Conservation (phyloP, 2,888 invertebrate species). For the Seira ritae region DNA sequence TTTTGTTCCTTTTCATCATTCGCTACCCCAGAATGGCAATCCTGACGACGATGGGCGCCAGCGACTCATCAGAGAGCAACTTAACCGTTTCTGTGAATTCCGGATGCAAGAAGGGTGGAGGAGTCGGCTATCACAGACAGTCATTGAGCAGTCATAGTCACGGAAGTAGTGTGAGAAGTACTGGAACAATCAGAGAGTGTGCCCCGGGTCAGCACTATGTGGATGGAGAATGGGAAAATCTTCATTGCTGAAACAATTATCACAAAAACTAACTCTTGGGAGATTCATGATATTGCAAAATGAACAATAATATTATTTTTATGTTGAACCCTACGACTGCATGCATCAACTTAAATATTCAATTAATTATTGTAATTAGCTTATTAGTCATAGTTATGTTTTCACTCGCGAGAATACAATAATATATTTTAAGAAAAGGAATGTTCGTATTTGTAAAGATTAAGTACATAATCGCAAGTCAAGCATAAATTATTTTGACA, state of each 20-base stretch:
- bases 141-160: slow-evolving; percentile 35
- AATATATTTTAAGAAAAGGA: too few species aligned
- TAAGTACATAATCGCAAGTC: too few species aligned
- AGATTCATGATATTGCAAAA: background rate
- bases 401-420: too few species aligned
- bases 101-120: slow-evolving; percentile 42
- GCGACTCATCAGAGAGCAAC: slow-evolving; percentile 53
- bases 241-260: slow-evolving; percentile 39
- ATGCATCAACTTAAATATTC: too few species aligned
- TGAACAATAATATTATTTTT: background rate
- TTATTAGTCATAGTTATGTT: too few species aligned
- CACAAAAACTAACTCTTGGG: too few species aligned
- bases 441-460: too few species aligned
- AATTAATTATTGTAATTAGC: too few species aligned
- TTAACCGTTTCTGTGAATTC: slow-evolving; percentile 50
- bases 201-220: slow-evolving; percentile 55
- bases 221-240: slow-evolving; percentile 61
- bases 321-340: too few species aligned
- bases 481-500: too few species aligned
- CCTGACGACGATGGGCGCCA: slow-evolving; percentile 55
- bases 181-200: slow-evolving; percentile 37
- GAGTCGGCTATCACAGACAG: slow-evolving; percentile 41
- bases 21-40: slow-evolving; percentile 54
- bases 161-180: slow-evolving; percentile 46
- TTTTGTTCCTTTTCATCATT: slow-evolving; percentile 60